Conservation (phyloP, 2,797 vertebrate species). For the Ficedula albicollis region DNA sequence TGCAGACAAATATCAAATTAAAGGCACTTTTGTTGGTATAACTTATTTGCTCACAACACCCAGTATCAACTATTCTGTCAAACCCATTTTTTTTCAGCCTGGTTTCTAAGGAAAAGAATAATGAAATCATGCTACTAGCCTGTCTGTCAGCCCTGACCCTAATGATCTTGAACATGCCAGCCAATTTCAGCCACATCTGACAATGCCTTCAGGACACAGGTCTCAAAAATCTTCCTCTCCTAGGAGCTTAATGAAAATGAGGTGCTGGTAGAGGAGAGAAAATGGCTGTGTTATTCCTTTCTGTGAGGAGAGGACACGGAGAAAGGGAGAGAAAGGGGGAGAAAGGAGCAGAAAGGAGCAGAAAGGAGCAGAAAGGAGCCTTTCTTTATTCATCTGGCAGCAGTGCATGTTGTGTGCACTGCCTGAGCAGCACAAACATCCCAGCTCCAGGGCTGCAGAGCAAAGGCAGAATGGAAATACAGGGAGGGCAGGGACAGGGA, state of each 20-base stretch:
- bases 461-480: neutral
- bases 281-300: neutral
- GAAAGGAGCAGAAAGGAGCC: neutral
- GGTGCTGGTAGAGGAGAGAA: neutral
- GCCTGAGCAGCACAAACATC: neutral
- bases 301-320: neutral
- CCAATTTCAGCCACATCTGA: constrained; percentile 22
- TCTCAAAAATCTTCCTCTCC: constrained; percentile 29
- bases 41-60: neutral
- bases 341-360: neutral
- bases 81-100: neutral
- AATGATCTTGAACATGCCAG: constrained; percentile 32
- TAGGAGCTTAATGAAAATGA: constrained; percentile 14
- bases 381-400: constrained; percentile 4
- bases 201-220: constrained; percentile 23
- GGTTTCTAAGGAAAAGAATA: constrained; percentile 9
- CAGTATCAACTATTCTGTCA: neutral
- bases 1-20: neutral
- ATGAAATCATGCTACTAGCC: neutral
- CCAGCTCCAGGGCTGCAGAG: neutral
- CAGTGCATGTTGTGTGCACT: neutral
- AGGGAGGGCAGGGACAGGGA: neutral
- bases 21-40: neutral
- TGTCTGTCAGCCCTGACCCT: constrained; percentile 32
- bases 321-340: neutral